These are phyloP conservation scores for Archocentrus centrarchus DNA, from an alignment of 2,113 vertebrate genomes.

Conservation along the genomic window DNA sequence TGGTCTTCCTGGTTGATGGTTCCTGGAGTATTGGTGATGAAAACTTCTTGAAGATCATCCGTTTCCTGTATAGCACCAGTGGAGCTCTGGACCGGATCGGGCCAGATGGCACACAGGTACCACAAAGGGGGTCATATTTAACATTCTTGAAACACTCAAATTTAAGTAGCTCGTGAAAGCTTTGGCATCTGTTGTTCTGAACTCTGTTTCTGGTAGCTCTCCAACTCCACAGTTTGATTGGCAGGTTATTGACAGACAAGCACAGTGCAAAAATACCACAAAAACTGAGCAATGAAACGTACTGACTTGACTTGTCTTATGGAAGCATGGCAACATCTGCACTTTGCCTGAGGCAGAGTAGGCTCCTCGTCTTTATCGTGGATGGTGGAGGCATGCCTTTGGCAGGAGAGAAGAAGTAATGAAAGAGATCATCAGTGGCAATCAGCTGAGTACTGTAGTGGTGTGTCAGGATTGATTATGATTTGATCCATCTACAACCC, in stretches of 20 bases:
- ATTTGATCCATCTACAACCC: not conserved
- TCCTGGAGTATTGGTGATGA: conserved; percentile 99
- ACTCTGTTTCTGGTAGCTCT: not conserved
- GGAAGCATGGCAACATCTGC: not conserved
- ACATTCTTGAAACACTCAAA: not conserved
- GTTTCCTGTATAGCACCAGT: conserved; percentile 90
- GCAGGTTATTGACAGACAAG: not conserved
- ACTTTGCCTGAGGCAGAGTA: not conserved
- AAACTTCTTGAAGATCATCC: conserved; percentile 96
- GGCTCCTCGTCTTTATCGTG: rapidly evolving
- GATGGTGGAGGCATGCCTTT: not conserved
- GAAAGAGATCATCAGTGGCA: not conserved
- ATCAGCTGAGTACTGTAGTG: not conserved
- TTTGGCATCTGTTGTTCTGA: not conserved
- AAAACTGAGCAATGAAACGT: not conserved
- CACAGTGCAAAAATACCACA: not conserved
- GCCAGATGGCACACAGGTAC: conserved; percentile 91
- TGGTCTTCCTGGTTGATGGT: conserved; percentile 95
- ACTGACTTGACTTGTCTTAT: not conserved
- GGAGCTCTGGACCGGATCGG: conserved; percentile 93
- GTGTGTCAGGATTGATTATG: not conserved
- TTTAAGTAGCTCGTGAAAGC: not conserved
- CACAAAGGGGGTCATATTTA: rapidly evolving
- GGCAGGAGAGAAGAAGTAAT: not conserved
- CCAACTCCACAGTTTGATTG: rapidly evolving